phyloP scores from a whole-genome alignment of 2,797 vertebrate genomes.

The Sarcoramphus papa region DNA sequence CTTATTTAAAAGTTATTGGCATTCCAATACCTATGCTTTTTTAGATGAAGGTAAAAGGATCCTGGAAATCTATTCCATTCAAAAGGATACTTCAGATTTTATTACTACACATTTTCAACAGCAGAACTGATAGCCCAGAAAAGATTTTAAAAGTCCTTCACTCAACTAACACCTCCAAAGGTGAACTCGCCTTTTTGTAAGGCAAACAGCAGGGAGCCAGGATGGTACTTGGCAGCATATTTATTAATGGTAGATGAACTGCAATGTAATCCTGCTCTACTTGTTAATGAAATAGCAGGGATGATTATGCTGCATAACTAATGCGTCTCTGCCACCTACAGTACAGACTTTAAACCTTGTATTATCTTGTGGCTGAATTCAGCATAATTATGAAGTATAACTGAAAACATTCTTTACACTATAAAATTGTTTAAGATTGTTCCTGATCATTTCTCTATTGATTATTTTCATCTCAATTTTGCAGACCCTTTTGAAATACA shows the following conservation, averaged over 20 bases:
- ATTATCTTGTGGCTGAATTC: background rate
- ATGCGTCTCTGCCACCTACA: conserved; percentile 52
- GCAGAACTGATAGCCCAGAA: background rate
- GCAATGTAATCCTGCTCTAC: background rate
- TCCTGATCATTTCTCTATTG: background rate
- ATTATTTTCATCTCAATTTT: background rate
- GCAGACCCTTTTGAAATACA: background rate
- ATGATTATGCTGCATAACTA: background rate
- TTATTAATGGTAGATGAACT: background rate
- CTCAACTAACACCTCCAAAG: background rate
- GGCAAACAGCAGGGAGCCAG: background rate
- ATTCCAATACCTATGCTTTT: background rate
- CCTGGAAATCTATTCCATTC: background rate
- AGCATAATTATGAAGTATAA: background rate
- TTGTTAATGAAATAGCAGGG: background rate
- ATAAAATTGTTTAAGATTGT: rapidly evolving
- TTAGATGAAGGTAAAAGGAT: background rate
- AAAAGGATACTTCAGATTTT: background rate
- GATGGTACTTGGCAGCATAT: background rate
- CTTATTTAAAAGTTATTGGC: background rate
- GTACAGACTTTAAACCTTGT: background rate
- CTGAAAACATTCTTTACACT: background rate
- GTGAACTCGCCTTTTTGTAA: background rate
- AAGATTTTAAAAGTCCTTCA: background rate
- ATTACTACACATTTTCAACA: background rate